Conservation (phyloP, 2,888 invertebrate genomes). For the Xanthia togata region DNA sequence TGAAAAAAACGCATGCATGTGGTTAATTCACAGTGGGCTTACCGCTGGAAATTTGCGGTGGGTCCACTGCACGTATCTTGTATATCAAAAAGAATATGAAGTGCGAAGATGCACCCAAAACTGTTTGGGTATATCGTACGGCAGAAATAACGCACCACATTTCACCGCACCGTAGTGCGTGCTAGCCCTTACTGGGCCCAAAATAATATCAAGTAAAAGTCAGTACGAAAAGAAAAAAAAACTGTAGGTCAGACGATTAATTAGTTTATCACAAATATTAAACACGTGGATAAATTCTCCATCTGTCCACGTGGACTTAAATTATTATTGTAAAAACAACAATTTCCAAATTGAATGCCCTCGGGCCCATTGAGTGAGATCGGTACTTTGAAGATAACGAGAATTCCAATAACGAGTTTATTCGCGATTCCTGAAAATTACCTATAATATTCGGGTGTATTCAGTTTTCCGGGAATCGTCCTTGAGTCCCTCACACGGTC, state of each 20-base stretch:
- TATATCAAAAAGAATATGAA: too few relatives aligned
- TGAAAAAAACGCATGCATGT: neutral
- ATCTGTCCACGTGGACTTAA: neutral
- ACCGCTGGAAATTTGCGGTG: too few relatives aligned
- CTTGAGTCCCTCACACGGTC: neutral
- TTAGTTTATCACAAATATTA: neutral
- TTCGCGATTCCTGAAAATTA: neutral
- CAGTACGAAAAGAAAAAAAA: neutral
- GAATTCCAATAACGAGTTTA: neutral
- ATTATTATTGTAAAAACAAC: neutral
- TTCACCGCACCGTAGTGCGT: neutral
- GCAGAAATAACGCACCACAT: neutral
- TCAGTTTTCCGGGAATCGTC: neutral
- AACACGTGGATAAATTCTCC: neutral
- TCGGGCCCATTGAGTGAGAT: neutral
- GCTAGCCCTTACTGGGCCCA: neutral
- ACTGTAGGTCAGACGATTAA: too few relatives aligned
- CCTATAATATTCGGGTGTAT: neutral
- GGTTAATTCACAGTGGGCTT: too few relatives aligned
- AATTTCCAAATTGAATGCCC: neutral
- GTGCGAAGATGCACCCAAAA: neutral
- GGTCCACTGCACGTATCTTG: too few relatives aligned
- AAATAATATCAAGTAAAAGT: neutral
- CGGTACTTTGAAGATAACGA: neutral
- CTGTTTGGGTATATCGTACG: neutral